These are phyloP conservation scores for Rhizoglyphus robini DNA, from an alignment of 1,140 invertebrate species.

Conservation along the genomic window DNA sequence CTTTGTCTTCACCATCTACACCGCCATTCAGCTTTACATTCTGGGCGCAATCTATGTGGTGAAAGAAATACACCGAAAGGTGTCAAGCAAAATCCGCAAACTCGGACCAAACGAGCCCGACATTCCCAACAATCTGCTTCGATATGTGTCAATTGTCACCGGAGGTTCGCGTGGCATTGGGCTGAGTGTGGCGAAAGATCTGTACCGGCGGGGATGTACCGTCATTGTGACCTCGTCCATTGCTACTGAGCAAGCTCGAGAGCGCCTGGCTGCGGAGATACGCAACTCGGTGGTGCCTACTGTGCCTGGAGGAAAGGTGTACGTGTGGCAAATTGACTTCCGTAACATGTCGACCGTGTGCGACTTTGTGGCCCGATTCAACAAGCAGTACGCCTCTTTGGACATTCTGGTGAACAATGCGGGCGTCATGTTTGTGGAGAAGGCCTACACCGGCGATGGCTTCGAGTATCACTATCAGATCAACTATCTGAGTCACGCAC, in stretches of 20 bases:
- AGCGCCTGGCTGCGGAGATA: not conserved
- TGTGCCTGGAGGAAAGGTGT: constrained; percentile 25
- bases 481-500: constrained; percentile 76
- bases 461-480: constrained; percentile 67
- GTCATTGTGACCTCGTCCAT: constrained; percentile 58
- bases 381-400: not conserved
- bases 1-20: constrained; percentile 11
- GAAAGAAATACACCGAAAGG: constrained; percentile 18
- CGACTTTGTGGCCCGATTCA: constrained; percentile 44
- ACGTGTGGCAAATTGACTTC: constrained; percentile 41
- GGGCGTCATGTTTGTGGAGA: constrained; percentile 70
- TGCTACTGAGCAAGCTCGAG: not conserved
- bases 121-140: not conserved
- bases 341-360: constrained; percentile 54
- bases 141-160: constrained; percentile 37
- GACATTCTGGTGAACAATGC: constrained; percentile 41
- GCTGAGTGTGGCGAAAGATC: constrained; percentile 55
- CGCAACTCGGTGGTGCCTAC: not conserved
- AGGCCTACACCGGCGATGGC: constrained; percentile 56
- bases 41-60: constrained; percentile 20
- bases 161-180: constrained; percentile 77
- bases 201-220: constrained; percentile 61
- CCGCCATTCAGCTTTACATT: constrained; percentile 19
- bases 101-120: constrained; percentile 1
- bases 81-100: constrained; percentile 4